phyloP scores from a whole-genome alignment of 2,113 vertebrate genomes.

The Macaca mulatta region DNA sequence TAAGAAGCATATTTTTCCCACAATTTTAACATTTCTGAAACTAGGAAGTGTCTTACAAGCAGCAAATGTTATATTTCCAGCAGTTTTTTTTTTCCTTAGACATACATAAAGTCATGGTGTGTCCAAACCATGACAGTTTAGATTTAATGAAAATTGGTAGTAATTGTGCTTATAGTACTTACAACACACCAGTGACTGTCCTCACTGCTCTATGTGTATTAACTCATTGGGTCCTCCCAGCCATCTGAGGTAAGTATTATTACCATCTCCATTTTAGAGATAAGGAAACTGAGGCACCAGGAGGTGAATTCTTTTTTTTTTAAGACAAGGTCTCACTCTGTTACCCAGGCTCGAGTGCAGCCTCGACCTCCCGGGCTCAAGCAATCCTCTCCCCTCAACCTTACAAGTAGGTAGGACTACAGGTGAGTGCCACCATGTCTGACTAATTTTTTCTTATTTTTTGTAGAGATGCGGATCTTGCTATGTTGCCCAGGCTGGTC shows the following conservation, averaged over 20 bases:
- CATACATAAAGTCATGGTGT: neutral
- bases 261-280: conserved; percentile 7
- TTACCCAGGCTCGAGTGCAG: too few relatives aligned
- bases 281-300: neutral
- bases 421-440: too few relatives aligned
- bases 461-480: too few relatives aligned
- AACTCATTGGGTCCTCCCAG: neutral
- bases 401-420: too few relatives aligned
- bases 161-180: neutral
- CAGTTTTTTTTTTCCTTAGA: neutral
- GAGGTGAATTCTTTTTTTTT: neutral
- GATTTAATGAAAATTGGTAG: neutral
- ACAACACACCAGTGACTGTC: neutral
- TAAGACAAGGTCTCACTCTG: too few relatives aligned
- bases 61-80: neutral
- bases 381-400: too few relatives aligned
- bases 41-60: neutral
- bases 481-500: too few relatives aligned
- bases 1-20: neutral
- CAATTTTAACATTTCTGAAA: conserved; percentile 50
- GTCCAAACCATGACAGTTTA: neutral
- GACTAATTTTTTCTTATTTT: too few relatives aligned
- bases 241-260: neutral
- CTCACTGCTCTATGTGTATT: neutral
- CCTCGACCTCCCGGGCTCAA: too few relatives aligned